Base-by-base conservation (phyloP, 1,140 invertebrate genomes). In the Holcopasites calliopsidis region DNA sequence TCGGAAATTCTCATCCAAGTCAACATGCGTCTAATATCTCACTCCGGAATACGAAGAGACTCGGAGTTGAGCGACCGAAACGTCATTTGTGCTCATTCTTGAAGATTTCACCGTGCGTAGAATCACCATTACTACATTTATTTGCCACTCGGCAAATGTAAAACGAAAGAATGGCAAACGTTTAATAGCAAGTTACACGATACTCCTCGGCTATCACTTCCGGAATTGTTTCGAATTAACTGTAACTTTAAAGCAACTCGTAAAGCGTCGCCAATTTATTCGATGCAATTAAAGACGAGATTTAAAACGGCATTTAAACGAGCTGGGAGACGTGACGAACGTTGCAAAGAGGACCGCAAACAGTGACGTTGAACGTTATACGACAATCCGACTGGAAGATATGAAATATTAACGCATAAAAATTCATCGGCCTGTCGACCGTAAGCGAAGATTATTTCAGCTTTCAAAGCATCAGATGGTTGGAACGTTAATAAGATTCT, bases 181-280 rank as follows among this genome's bases (percentile, higher is more conserved):
- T n/a, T n/a, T n/a, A n/a, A n/a, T n/a, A n/a, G n/a, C n/a, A n/a
- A n/a, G n/a, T n/a, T n/a, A n/a, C n/a, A n/a, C n/a, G n/a, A n/a
- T n/a, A n/a, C n/a, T n/a, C n/a, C n/a, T n/a, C n/a, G n/a, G n/a
- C n/a, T n/a, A n/a, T 4, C 16, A 26, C 11, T 50, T 60, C 55
- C 69, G 69, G 42, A 71, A 61, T 44, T 50, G 61, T 60, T 21
- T 47, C 31, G 21, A 49, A 61, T 71, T 71, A 71, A 61, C 69
- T 50, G 69, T 71, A 71, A 49, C 31, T 50, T 50, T 13, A 38
- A 40, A n/a, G 23, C 69, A 31, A 23, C 33, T 71, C 69, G 10
- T 71, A 71, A 71, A 71, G 10, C 11, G 3, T 3, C 23, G 38
- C 21, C 18, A 38, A 71, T 71, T 71, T 71, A 71, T 61, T 21